Evolutionary conservation across 2,888 invertebrate species (phyloP).

Genomic region (Caenorhabditis imperialis): DNA sequence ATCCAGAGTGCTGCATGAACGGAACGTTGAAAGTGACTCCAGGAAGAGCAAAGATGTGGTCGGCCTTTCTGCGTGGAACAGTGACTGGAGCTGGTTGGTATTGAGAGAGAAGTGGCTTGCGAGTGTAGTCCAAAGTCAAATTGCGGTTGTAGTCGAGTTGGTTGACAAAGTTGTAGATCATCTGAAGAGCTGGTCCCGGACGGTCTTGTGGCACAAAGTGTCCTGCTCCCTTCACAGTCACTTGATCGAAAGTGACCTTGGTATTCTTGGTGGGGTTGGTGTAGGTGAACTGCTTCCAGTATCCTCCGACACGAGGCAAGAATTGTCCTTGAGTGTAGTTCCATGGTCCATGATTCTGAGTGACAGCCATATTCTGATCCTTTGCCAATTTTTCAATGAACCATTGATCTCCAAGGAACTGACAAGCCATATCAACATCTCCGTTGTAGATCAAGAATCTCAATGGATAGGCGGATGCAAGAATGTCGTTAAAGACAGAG

Average conservation of each 20-base stretch:
- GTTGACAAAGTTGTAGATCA: conserved; percentile 83
- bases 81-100: conserved; percentile 56
- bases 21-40: conserved; percentile 69
- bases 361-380: conserved; percentile 48
- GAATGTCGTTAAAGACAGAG: conserved; percentile 66
- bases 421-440: conserved; percentile 75
- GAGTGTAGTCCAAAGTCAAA: conserved; percentile 52
- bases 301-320: conserved; percentile 68
- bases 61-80: conserved; percentile 57
- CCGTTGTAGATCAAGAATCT: conserved; percentile 72
- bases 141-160: conserved; percentile 59
- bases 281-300: conserved; percentile 64
- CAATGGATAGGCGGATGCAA: conserved; percentile 48
- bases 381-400: conserved; percentile 70
- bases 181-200: conserved; percentile 86
- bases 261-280: conserved; percentile 20
- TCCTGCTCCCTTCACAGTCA: conserved; percentile 82
- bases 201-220: conserved; percentile 89
- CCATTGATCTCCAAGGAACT: conserved; percentile 74
- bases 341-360: conserved; percentile 59
- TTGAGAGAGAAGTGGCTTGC: conserved; percentile 57
- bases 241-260: conserved; percentile 57
- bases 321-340: conserved; percentile 64
- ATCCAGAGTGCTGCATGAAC: conserved; percentile 80
- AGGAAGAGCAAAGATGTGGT: conserved; percentile 68